Evolutionary conservation across 2,113 vertebrate species (phyloP).

Genomic region (Sylvilagus bachmani): DNA sequence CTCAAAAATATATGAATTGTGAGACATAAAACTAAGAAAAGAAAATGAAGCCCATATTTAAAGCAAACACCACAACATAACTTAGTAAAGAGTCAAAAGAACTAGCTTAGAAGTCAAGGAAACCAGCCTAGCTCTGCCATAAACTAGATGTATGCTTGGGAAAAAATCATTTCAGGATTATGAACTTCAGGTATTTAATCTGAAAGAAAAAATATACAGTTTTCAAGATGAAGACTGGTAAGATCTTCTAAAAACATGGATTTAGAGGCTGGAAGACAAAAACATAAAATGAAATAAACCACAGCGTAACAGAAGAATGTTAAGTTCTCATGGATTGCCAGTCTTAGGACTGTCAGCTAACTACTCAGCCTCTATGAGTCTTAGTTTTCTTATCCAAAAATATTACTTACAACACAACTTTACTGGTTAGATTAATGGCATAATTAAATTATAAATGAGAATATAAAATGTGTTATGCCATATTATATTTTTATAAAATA

Average conservation of each 20-base stretch:
- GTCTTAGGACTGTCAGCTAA: background rate
- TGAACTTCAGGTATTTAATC: background rate
- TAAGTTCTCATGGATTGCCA: background rate
- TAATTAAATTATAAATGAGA: conserved; percentile 31
- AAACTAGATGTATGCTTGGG: background rate
- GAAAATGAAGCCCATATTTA: background rate
- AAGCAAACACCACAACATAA: conserved; percentile 27
- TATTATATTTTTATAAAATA: conserved; percentile 44
- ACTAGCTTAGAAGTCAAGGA: background rate
- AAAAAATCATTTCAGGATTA: conserved; percentile 23
- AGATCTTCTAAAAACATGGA: conserved; percentile 3
- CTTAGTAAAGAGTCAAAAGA: conserved; percentile 12
- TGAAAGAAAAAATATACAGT: background rate
- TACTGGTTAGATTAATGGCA: conserved; percentile 37
- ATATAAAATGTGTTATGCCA: background rate
- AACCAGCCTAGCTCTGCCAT: background rate
- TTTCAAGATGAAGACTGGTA: background rate
- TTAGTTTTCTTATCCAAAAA: conserved; percentile 50
- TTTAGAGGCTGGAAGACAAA: background rate
- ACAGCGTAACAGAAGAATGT: background rate
- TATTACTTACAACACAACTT: conserved; percentile 14
- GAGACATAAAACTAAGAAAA: conserved; percentile 18
- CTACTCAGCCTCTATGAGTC: background rate
- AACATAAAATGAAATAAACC: background rate
- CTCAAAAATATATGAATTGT: background rate